phyloP scores from a whole-genome alignment of 2,888 invertebrate species.

The Cheilosia urbana region DNA sequence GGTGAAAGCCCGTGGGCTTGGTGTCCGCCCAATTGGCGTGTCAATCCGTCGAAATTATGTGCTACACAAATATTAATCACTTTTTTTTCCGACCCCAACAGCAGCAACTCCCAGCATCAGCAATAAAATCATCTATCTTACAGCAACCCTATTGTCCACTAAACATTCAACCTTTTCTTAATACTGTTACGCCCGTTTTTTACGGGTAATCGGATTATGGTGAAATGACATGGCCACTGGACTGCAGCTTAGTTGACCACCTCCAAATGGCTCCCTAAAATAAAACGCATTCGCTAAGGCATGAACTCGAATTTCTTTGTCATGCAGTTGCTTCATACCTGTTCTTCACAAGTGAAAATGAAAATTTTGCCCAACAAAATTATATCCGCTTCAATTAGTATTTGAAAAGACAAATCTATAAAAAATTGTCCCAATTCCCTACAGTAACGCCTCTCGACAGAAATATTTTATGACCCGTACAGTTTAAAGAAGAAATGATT shows the following conservation, averaged over 20 bases:
- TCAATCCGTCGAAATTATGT: neutral
- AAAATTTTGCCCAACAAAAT: neutral
- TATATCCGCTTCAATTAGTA: constrained; percentile 29
- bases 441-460: constrained; percentile 44
- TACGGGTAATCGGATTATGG: constrained; percentile 58
- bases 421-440: constrained; percentile 63
- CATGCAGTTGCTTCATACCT: constrained; percentile 17
- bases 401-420: constrained; percentile 25
- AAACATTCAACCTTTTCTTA: neutral
- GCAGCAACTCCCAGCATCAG: too few relatives aligned
- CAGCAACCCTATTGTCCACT: neutral
- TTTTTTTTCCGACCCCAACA: too few relatives aligned
- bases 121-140: too few relatives aligned
- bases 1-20: too few relatives aligned
- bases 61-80: neutral
- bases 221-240: constrained; percentile 43
- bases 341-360: neutral
- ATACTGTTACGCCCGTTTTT: constrained; percentile 27
- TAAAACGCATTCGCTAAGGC: neutral
- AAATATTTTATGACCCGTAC: constrained; percentile 7
- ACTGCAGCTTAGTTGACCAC: constrained; percentile 54
- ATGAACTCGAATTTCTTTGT: neutral
- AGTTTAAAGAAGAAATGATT: neutral
- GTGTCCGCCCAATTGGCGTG: too few relatives aligned
- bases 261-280: constrained; percentile 13